A percentile compares a stretch with the other conserved stretches of the same genome.
Evolutionary conservation across 2,113 vertebrate genomes (phyloP).

Genomic region (Tonatia bakeri): DNA sequence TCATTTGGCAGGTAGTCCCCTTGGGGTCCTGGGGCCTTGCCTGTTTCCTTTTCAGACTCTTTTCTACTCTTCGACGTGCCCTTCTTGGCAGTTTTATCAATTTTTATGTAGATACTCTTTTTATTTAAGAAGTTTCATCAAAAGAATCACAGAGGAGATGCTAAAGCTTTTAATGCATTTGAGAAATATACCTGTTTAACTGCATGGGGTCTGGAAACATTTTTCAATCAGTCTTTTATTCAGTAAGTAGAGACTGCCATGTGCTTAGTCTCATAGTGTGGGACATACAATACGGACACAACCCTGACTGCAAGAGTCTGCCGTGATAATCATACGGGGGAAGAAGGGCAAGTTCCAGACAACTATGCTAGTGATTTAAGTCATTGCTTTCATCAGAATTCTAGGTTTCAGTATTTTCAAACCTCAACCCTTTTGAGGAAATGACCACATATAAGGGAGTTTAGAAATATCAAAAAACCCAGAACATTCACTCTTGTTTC

Average conservation of each 20-base stretch:
- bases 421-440: not conserved
- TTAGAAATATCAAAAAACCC: not conserved
- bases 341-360: not conserved
- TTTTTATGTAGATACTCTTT: not conserved
- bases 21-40: not conserved
- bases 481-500: not conserved
- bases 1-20: not conserved
- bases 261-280: not conserved
- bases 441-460: not conserved
- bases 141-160: not conserved
- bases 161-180: not conserved
- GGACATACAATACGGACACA: not conserved
- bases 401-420: not conserved
- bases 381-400: not conserved
- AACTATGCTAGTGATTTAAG: not conserved
- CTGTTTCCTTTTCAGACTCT: not conserved
- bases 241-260: not conserved
- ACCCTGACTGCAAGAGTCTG: not conserved
- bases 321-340: no score
- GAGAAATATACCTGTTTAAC: not conserved
- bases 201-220: not conserved
- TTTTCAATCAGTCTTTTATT: not conserved
- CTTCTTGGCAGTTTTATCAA: not conserved
- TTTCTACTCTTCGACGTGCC: not conserved
- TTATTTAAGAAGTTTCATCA: not conserved